Percentiles rank a stretch among this genome's conserved stretches.
phyloP scores from a whole-genome alignment of 1,140 invertebrate species.

The Thrips palmi region DNA sequence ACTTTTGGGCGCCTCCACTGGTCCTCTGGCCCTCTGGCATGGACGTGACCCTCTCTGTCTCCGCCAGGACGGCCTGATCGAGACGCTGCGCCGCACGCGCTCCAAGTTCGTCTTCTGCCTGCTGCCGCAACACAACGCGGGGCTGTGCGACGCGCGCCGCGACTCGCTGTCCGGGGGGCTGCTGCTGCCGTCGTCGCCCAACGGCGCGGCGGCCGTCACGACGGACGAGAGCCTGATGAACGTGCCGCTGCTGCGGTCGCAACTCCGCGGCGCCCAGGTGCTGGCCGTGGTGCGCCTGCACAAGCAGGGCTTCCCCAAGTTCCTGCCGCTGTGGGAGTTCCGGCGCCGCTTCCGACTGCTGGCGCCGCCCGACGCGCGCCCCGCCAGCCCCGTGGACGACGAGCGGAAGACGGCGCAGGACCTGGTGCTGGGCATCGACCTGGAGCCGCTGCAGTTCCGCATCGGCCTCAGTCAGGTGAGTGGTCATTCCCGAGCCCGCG shows the following conservation, averaged over 20 bases:
- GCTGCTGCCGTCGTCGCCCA: conserved; percentile 13
- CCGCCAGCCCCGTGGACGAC: conserved; percentile 28
- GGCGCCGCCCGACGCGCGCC: conserved; percentile 29
- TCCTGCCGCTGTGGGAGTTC: conserved; percentile 75
- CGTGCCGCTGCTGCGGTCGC: conserved; percentile 68
- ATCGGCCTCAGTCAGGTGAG: conserved; percentile 82
- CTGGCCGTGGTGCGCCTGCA: conserved; percentile 73
- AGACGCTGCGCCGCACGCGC: conserved; percentile 65
- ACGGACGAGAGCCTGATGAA: conserved; percentile 37
- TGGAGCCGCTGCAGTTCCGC: conserved; percentile 70
- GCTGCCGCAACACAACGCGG: conserved; percentile 59
- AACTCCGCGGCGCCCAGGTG: conserved; percentile 79
- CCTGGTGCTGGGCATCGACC: conserved; percentile 66
- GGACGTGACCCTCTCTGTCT: too few relatives aligned
- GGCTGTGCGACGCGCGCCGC: conserved; percentile 25
- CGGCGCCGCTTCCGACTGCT: conserved; percentile 62
- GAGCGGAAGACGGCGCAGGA: conserved; percentile 51
- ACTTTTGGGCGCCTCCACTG: too few relatives aligned
- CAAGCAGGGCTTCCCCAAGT: conserved; percentile 85
- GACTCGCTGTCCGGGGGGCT: conserved; percentile 23
- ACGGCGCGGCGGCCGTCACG: conserved; percentile 21
- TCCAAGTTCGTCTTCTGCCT: conserved; percentile 78
- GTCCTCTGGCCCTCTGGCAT: too few relatives aligned
- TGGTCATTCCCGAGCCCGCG: conserved; percentile 12
- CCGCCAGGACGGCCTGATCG: conserved; percentile 72